A percentile compares a stretch with the other conserved stretches of the same genome.
Evolutionary conservation across 2,888 invertebrate genomes (phyloP).

Genomic region (Steinernema hermaphroditum): DNA sequence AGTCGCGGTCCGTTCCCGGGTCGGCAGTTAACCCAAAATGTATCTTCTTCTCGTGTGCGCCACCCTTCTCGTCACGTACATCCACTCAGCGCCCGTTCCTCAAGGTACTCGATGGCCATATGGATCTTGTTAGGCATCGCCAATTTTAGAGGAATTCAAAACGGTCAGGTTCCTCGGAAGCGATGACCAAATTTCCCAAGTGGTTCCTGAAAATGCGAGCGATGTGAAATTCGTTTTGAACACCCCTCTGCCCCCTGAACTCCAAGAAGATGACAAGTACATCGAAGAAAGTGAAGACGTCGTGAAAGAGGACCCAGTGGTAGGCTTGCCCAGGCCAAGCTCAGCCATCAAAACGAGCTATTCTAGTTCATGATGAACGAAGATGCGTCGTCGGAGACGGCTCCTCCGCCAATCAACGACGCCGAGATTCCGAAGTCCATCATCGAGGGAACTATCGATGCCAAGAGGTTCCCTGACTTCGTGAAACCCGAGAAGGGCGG

Average conservation of each 20-base stretch:
- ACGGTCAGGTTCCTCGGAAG: neutral
- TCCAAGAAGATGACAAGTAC: constrained; percentile 12
- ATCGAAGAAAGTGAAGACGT: neutral
- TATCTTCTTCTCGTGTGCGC: neutral
- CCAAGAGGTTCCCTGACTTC: constrained; percentile 18
- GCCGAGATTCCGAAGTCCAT: neutral
- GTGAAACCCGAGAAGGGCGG: neutral
- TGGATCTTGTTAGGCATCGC: neutral
- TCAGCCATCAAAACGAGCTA: neutral
- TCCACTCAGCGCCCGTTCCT: constrained; percentile 1
- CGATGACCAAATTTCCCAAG: neutral
- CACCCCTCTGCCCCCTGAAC: constrained; percentile 4
- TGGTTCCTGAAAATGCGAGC: neutral
- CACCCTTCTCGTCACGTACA: no score
- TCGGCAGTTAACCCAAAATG: neutral
- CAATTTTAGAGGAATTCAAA: neutral
- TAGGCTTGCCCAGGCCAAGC: neutral
- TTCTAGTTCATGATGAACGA: constrained; percentile 19
- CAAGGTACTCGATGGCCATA: neutral
- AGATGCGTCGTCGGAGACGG: neutral
- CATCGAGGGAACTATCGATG: neutral
- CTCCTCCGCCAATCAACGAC: constrained; percentile 4
- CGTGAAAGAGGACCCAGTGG: neutral
- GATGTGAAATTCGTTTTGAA: neutral
- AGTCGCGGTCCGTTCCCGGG: neutral